Evolutionary conservation across 2,797 vertebrate genomes (phyloP).

Genomic region (Toxotes lorentzi): DNA sequence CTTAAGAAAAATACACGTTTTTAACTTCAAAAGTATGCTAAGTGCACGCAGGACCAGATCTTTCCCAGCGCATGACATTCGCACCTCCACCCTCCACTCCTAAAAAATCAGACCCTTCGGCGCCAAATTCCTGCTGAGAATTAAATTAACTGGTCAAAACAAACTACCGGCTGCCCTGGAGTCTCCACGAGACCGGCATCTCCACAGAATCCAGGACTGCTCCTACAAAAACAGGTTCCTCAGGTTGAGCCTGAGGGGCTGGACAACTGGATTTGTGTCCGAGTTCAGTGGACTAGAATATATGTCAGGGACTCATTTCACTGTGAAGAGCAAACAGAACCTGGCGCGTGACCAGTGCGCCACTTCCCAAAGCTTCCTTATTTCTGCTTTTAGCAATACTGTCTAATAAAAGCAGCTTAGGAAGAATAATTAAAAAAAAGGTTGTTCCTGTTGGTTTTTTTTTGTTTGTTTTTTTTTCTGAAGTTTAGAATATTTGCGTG

Average conservation of each 20-base stretch:
- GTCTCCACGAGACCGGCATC: constrained; percentile 23
- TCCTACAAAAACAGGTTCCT: constrained; percentile 11
- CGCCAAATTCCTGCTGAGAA: constrained; percentile 66
- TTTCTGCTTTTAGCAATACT: background rate
- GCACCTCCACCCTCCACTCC: constrained; percentile 4
- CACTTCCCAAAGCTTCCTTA: constrained; percentile 13
- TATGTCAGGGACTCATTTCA: background rate
- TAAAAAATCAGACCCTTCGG: constrained; percentile 42
- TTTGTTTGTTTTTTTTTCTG: constrained; percentile 1
- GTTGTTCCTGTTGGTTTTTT: constrained; percentile 25
- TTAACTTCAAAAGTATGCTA: constrained; percentile 16
- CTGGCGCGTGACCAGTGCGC: constrained; percentile 38
- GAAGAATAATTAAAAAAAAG: constrained; percentile 27
- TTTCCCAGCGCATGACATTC: background rate
- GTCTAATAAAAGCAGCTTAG: constrained; percentile 30
- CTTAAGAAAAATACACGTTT: constrained; percentile 22
- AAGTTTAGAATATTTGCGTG: constrained; percentile 7
- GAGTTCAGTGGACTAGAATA: background rate
- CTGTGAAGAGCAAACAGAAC: constrained; percentile 3
- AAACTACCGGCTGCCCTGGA: constrained; percentile 55
- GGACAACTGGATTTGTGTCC: constrained; percentile 8
- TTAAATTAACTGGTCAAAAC: constrained; percentile 69
- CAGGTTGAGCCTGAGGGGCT: background rate
- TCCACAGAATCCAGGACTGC: constrained; percentile 24
- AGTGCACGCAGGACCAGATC: constrained; percentile 1